Percentiles rank a stretch among this genome's conserved stretches.
Conservation (phyloP, 2,888 invertebrate species). For the Tinea pellionella region DNA sequence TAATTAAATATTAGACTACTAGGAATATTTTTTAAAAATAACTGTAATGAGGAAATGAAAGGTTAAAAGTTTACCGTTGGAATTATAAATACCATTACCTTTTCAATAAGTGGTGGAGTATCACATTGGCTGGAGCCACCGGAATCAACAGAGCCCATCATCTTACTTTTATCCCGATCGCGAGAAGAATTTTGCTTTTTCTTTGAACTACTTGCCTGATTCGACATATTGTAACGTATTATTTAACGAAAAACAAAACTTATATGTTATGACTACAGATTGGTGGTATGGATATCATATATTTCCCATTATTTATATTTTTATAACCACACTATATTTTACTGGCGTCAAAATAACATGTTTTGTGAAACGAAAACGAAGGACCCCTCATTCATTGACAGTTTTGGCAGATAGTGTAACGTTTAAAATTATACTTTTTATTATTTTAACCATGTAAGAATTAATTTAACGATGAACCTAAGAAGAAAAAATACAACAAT, state of each 20-base stretch:
- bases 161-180: slow-evolving; percentile 55
- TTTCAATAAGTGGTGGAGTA: slow-evolving; percentile 55
- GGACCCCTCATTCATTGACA: neutral
- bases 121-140: slow-evolving; percentile 63
- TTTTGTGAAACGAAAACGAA: neutral
- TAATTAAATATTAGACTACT: too few species aligned
- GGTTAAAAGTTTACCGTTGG: neutral
- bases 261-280: neutral
- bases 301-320: neutral
- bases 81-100: slow-evolving; percentile 29
- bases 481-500: too few species aligned
- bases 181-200: slow-evolving; percentile 45
- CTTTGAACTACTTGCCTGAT: slow-evolving; percentile 25
- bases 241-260: neutral
- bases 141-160: slow-evolving; percentile 48
- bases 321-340: neutral
- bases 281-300: neutral
- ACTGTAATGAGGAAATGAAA: too few species aligned
- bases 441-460: too few species aligned
- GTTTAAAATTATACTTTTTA: neutral
- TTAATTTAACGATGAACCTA: too few species aligned
- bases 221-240: slow-evolving; percentile 4
- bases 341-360: neutral
- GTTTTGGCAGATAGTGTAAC: neutral
- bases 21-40: neutral